Percentiles rank a stretch among this genome's conserved stretches.
phyloP scores from a whole-genome alignment of 92 coral and sea anemone species.

The Phymanthus crucifer region DNA sequence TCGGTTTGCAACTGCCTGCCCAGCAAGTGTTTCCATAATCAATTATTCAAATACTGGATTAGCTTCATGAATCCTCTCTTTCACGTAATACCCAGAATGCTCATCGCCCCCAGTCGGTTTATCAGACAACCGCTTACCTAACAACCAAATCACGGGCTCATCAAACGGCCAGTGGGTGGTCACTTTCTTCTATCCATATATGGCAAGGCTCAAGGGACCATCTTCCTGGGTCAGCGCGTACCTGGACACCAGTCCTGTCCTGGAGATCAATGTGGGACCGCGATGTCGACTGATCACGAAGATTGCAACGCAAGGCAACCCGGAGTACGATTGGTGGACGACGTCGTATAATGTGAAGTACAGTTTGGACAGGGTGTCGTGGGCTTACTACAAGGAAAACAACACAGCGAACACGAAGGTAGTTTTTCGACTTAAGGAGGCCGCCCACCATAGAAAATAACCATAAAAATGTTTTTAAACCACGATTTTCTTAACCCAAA shows the following conservation, averaged over 20 bases:
- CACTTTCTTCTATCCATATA: slow-evolving; percentile 23
- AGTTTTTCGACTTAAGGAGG: too few species aligned
- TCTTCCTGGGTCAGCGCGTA: slow-evolving; percentile 61
- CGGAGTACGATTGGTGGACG: slow-evolving; percentile 54
- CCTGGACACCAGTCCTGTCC: slow-evolving; percentile 54
- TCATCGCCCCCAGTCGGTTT: slow-evolving; percentile 66
- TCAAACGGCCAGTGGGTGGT: slow-evolving; percentile 65
- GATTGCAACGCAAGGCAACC: slow-evolving; percentile 76
- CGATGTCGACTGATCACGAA: slow-evolving; percentile 53
- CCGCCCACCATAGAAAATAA: too few species aligned
- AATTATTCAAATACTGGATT: too few species aligned
- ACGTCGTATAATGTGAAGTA: slow-evolving; percentile 21
- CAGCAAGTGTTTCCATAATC: too few species aligned
- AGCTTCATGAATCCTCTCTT: too few species aligned
- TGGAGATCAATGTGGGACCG: slow-evolving; percentile 59
- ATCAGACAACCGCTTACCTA: slow-evolving; percentile 49
- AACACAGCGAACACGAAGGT: slow-evolving; percentile 1
- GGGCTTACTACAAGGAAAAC: slow-evolving; percentile 1
- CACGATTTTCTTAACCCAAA: too few species aligned
- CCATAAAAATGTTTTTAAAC: too few species aligned
- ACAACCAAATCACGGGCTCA: slow-evolving; percentile 58
- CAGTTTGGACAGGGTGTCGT: neutral
- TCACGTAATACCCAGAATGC: slow-evolving; percentile 47
- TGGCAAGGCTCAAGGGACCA: slow-evolving; percentile 37
- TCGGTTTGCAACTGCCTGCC: too few species aligned